Base-by-base conservation (phyloP, 2,797 vertebrate species). In the Pempheris klunzingeri region DNA sequence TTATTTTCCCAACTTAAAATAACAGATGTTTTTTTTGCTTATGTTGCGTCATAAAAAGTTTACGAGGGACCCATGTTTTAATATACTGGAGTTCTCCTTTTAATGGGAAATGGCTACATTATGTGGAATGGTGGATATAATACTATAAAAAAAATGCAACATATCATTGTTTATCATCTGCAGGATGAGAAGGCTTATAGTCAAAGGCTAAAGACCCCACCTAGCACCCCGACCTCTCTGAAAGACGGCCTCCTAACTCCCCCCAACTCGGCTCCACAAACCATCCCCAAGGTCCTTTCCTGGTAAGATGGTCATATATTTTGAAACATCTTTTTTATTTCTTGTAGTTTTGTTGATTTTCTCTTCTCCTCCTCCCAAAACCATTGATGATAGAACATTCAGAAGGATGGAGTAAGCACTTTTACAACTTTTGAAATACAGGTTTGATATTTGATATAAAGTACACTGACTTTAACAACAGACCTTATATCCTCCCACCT, bases 101-200 rank as follows among this genome's bases (percentile, higher is more conserved):
- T n/a, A n/a, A n/a, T n/a, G 22, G 7, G 24, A 57, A 12, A 11
- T 70, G 26, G 11, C 32, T 47, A 11, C 12, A 34, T 34, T 20
- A 24, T 13, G 60, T 44, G 18, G 10, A 49, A 14, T 34, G 5
- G 13, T 52, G 3, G 1, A 38, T 32, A 5, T 43, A 18, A 36
- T n/a, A 22, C 15, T 36, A 3, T 20, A 9, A 10, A 18, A 24
- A 59, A 39, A 17, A 20, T 13, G 22, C 6, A 24, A 18, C 3
- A 60, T 20, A 18, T 3, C 53, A 1, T 60, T 74, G 3, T 58
- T 87, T 30, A 41, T 78, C 28, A 43, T 84, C n/a, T 74, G 49
- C 70, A 97, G 97, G 96, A 96, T 82, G 94, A 95, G 58, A 96
- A 92, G 78, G 58, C 77, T 0, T 92, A 78, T 80, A 74, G 77